Evolutionary conservation across 1,140 invertebrate genomes (phyloP), one percentile per base, ranked within the genome.

Genomic region (Trypoxylus dichotomus): DNA sequence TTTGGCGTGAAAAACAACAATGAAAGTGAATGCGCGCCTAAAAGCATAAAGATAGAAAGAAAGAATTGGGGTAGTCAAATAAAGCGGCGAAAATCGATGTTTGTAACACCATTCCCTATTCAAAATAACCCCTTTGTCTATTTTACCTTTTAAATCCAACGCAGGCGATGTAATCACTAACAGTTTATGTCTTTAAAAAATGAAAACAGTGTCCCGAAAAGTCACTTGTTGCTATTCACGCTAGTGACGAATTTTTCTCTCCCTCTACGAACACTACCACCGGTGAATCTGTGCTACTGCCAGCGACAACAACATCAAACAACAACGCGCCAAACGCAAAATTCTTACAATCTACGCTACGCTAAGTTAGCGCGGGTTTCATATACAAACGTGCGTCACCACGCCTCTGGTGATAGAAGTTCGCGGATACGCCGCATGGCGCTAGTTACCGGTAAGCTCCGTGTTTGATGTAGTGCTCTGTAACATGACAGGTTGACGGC

Each of bases 351-450:
- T 68, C 60, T 68, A 41, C 37, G 29, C 72, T 74, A 41, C 72
- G 72, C 29, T 43, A 24, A 21, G 29, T 74, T 74, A 74, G 32
- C 72, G 72, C 72, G 72, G 72, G 29, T 68, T 41, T 68, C 60
- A 68, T 68, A 74, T 42, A 74, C 72, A 42, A 74, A 74, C 72
- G 27, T 74, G 72, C 72, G 72, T 74, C 72, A 74, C 72, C 72
- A 74, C 72, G 72, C 72, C 72, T 74, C 72, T 37, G 41, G 72
- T 24, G 15, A 8, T 21, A 19, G 29, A 15, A 41, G 72, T 74
- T 74, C 29, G 11, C 13, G 1, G 27, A 15, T 15, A 15, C 19
- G 41, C 72, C 72, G 72, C 13, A 11, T 43, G 72, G 72, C 72
- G 72, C 72, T 21, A 74, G 72, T 41, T 74, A 43, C 15, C 72